Conservation (phyloP, 2,113 vertebrate species). For the Elephas maximus region DNA sequence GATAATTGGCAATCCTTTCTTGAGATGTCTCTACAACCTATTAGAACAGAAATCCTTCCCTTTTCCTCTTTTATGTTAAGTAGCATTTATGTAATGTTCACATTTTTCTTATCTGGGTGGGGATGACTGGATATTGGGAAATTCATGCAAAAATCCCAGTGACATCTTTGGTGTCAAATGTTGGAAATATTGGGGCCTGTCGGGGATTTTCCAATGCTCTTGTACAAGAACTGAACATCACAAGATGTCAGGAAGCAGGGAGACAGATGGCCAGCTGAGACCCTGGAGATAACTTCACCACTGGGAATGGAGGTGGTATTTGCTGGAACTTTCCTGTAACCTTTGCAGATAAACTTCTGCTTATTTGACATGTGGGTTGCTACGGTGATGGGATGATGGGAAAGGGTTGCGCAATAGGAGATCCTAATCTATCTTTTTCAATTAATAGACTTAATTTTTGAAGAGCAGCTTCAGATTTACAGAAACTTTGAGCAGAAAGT, state of each 20-base stretch:
- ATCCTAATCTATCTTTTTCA: not conserved
- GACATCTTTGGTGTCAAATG: conserved; percentile 6
- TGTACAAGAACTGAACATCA: not conserved
- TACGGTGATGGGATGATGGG: not conserved
- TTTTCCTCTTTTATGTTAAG: not conserved
- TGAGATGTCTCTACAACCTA: not conserved
- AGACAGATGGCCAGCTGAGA: not conserved
- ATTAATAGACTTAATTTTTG: not conserved
- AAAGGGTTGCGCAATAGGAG: not conserved
- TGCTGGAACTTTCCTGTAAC: conserved; percentile 35
- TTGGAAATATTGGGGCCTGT: not conserved
- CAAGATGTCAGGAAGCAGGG: not conserved
- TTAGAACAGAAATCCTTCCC: not conserved
- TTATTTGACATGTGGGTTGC: conserved; percentile 10
- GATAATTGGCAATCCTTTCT: not conserved
- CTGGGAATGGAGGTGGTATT: not conserved
- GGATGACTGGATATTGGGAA: not conserved
- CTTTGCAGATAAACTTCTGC: conserved; percentile 42
- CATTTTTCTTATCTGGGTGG: conserved; percentile 16
- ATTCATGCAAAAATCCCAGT: conserved; percentile 30
- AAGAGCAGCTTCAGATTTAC: not conserved
- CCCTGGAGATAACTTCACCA: not conserved
- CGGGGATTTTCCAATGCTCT: not conserved
- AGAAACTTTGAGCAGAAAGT: not conserved
- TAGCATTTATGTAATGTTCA: not conserved